Evolutionary conservation across 2,888 invertebrate species (phyloP).

Genomic region (Lasioglossum marginatum): DNA sequence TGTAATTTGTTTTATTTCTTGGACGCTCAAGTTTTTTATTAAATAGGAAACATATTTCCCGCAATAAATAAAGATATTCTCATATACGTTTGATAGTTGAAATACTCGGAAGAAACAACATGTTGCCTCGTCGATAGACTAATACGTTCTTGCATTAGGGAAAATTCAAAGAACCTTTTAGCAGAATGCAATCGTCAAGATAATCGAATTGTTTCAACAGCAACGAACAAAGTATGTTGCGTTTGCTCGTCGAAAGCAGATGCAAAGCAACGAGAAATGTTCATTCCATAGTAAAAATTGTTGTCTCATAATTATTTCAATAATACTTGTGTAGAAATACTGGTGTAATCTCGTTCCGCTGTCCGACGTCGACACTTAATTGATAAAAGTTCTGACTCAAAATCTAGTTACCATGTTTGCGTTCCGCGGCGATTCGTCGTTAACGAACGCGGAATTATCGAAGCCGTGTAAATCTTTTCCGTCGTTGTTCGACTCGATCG

Average conservation of each 20-base stretch:
- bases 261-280: constrained; percentile 17
- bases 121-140: constrained; percentile 17
- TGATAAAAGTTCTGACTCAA: constrained; percentile 19
- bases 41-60: constrained; percentile 42
- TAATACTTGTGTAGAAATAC: constrained; percentile 50
- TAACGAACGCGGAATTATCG: constrained; percentile 67
- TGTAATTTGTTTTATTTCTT: constrained; percentile 82
- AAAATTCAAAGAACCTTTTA: constrained; percentile 16
- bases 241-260: neutral
- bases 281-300: constrained; percentile 8
- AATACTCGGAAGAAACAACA: neutral
- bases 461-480: constrained; percentile 42
- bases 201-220: neutral
- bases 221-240: constrained; percentile 1
- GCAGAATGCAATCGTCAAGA: constrained; percentile 30
- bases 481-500: neutral
- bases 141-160: constrained; percentile 21
- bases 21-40: constrained; percentile 79
- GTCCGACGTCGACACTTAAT: neutral
- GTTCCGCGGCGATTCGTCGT: constrained; percentile 46
- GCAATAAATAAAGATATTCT: constrained; percentile 28
- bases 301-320: constrained; percentile 20
- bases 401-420: constrained; percentile 62
- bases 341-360: constrained; percentile 13
- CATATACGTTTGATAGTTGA: constrained; percentile 3